Base-by-base conservation (phyloP, 1,140 invertebrate species). In the Odontomachus brunneus region DNA sequence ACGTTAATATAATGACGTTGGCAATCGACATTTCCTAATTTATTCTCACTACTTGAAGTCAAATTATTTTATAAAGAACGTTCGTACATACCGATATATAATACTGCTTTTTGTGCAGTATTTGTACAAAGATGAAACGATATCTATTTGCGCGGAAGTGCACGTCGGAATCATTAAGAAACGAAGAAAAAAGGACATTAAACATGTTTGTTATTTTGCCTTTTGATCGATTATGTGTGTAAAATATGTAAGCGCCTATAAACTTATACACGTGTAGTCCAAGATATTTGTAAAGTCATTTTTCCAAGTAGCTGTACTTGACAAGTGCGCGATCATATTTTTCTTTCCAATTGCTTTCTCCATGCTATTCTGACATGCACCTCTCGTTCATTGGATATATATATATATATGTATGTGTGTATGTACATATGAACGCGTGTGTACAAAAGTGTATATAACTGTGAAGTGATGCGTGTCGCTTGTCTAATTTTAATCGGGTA, bases 101-200 rank as follows among this genome's bases (percentile, higher is more conserved):
- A n/a, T n/a, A 29, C 22, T 74, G 12, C 19, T 62, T 75, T 48
- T 12, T 78, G 29, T 71, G 26, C 44, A 38, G 19, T 24, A 33
- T 75, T 71, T 87, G 72, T 83, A 63, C 38, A 85, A 53, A 76
- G 53, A 24, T 53, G 29, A 53, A 17, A 66, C 44, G 49, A 17
- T 19, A 55, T 53, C 3, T 17, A 24, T 11, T 12, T n/a, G 11
- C 4, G 7, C 17, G n/a, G 19, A 24, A 67, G 17, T 53, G 15
- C 11, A 9, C 24, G 49, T 55, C 15, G 2, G 22, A 67, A 65
- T 66, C 5, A 38, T 7, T 9, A 55, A 67, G n/a, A 7, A 19
- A 62, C 15, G 4, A 48, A 33, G 26, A 26, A 63, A 3, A 63
- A 49, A 44, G 0, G 38, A 4, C n/a, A n/a, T n/a, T n/a, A 44